A percentile compares a stretch with the other conserved stretches of the same genome.
phyloP scores from a whole-genome alignment of 2,113 vertebrate species.

The Lipotes vexillifer region DNA sequence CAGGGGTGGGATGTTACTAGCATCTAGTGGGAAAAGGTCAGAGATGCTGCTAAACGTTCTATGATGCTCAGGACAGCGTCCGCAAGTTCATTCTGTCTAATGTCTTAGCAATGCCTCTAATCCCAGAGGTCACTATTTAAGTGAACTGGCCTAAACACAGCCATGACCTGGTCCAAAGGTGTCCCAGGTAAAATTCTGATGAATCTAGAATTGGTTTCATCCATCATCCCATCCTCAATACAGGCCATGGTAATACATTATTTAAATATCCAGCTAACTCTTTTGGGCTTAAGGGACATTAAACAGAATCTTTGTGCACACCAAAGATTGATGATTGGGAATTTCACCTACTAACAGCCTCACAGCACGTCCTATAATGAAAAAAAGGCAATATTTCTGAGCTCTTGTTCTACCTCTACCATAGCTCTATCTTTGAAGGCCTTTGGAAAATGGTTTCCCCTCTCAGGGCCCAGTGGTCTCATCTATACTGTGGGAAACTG shows the following conservation, averaged over 20 bases:
- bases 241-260: not conserved
- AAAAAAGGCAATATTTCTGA: not conserved
- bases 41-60: not conserved
- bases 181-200: not conserved
- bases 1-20: not conserved
- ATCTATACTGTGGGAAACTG: not conserved
- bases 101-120: not conserved
- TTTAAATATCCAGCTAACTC: not conserved
- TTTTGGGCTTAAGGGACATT: not conserved
- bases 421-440: not conserved
- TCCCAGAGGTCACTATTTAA: not conserved
- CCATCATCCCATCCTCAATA: not conserved
- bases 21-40: not conserved
- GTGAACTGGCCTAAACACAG: not conserved
- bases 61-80: accelerated
- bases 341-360: not conserved
- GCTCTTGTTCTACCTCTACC: not conserved
- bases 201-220: not conserved
- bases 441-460: not conserved
- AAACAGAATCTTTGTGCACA: not conserved
- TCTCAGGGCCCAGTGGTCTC: not conserved
- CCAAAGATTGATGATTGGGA: not conserved
- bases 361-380: not conserved
- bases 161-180: not conserved
- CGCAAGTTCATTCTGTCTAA: not conserved